phyloP scores from a whole-genome alignment of 2,888 invertebrate genomes.

The Erebia aethiops region DNA sequence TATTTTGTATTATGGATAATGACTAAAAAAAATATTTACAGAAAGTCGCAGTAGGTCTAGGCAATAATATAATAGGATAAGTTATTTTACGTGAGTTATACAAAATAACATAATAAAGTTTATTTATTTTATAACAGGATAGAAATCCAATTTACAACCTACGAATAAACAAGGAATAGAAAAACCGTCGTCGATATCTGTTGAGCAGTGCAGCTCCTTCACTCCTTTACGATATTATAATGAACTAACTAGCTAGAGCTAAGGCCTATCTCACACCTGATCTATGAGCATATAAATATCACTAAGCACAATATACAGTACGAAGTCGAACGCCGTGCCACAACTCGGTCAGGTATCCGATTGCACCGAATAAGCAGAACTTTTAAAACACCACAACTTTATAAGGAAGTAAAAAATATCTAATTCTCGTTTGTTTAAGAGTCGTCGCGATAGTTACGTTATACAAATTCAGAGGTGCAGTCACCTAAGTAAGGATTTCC shows the following conservation, averaged over 20 bases:
- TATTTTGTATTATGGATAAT: conserved; percentile 51
- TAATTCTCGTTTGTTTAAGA: conserved; percentile 51
- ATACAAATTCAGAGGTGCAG: conserved; percentile 11
- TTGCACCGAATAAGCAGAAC: conserved; percentile 65
- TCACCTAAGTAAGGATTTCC: too few relatives aligned
- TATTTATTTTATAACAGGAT: conserved; percentile 44
- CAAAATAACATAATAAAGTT: conserved; percentile 41
- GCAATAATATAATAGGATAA: conserved; percentile 33
- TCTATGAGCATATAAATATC: conserved; percentile 79
- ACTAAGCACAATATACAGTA: conserved; percentile 74
- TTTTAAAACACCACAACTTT: conserved; percentile 53
- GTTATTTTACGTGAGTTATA: conserved; percentile 31
- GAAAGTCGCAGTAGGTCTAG: conserved; percentile 36
- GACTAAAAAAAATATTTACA: conserved; percentile 73
- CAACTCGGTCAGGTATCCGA: conserved; percentile 50
- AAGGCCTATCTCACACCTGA: conserved; percentile 78
- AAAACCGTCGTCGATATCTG: conserved; percentile 34
- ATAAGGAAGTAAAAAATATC: conserved; percentile 70
- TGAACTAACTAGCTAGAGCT: conserved; percentile 75
- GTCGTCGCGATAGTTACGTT: conserved; percentile 10
- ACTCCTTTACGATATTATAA: conserved; percentile 52
- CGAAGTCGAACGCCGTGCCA: conserved; percentile 57
- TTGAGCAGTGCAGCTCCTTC: conserved; percentile 54
- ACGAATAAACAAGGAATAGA: conserved; percentile 39
- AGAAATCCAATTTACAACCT: conserved; percentile 39